phyloP scores from a whole-genome alignment of 2,113 vertebrate species.

The Corythornis madagascariensis region DNA sequence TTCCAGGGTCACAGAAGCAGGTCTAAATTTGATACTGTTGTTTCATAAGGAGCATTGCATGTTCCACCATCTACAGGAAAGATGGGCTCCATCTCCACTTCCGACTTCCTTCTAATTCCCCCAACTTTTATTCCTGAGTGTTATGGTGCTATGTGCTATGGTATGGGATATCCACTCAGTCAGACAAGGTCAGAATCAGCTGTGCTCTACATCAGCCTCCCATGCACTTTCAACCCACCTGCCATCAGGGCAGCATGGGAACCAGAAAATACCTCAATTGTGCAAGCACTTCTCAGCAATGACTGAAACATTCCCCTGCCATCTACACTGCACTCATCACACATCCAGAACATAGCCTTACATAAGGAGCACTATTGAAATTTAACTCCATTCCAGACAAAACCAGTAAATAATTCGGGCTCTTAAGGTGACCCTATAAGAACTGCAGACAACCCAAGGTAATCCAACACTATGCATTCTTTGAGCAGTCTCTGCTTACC shows the following conservation, averaged over 20 bases:
- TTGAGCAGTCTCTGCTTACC: neutral
- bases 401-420: neutral
- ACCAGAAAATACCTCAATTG: neutral
- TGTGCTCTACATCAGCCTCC: neutral
- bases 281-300: neutral
- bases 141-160: too few relatives aligned
- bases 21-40: neutral
- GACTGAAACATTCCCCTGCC: neutral
- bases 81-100: neutral
- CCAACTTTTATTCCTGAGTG: neutral
- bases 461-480: neutral
- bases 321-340: neutral
- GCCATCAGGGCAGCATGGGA: fast-evolving
- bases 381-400: neutral
- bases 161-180: neutral
- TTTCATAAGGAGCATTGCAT: neutral
- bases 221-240: neutral
- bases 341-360: neutral
- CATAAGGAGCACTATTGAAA: neutral
- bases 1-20: neutral
- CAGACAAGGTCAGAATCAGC: neutral
- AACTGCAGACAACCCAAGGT: neutral
- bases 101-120: neutral
- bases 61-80: neutral
- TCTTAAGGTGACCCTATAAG: neutral